Percentiles rank a stretch among this genome's conserved stretches.
Conservation (phyloP, 2,113 vertebrate genomes). For the Neogale vison region DNA sequence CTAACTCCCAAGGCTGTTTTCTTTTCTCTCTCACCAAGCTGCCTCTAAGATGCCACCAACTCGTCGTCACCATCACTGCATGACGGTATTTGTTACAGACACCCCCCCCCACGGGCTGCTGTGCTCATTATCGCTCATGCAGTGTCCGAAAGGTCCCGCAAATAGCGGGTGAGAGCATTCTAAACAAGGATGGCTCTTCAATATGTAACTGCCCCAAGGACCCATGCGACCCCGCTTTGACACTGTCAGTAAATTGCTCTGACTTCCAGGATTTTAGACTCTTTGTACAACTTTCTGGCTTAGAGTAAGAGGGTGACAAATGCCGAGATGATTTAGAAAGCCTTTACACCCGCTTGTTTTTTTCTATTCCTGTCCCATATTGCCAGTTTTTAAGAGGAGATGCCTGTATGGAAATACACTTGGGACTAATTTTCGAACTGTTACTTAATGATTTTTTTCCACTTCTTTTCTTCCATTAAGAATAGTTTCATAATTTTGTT, state of each 20-base stretch:
- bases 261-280: neutral
- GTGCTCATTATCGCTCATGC: neutral
- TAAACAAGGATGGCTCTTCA: slow-evolving; percentile 40
- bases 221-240: slow-evolving; percentile 39
- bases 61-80: neutral
- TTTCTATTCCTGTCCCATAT: neutral
- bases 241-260: slow-evolving; percentile 50
- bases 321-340: slow-evolving; percentile 46
- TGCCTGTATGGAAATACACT: slow-evolving; percentile 3
- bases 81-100: neutral
- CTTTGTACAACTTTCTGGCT: neutral
- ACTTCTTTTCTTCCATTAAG: slow-evolving; percentile 11
- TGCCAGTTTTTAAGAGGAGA: slow-evolving; percentile 9
- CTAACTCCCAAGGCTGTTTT: neutral
- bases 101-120: neutral
- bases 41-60: neutral
- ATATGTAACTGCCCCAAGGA: neutral
- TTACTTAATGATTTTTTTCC: slow-evolving; percentile 47
- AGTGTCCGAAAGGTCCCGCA: slow-evolving; percentile 34
- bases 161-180: neutral
- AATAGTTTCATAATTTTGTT: slow-evolving; percentile 23
- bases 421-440: neutral
- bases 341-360: slow-evolving; percentile 35
- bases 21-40: neutral
- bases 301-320: slow-evolving; percentile 3